Evolutionary conservation across 2,113 vertebrate species (phyloP).

Genomic region (Herpailurus yagouaroundi): DNA sequence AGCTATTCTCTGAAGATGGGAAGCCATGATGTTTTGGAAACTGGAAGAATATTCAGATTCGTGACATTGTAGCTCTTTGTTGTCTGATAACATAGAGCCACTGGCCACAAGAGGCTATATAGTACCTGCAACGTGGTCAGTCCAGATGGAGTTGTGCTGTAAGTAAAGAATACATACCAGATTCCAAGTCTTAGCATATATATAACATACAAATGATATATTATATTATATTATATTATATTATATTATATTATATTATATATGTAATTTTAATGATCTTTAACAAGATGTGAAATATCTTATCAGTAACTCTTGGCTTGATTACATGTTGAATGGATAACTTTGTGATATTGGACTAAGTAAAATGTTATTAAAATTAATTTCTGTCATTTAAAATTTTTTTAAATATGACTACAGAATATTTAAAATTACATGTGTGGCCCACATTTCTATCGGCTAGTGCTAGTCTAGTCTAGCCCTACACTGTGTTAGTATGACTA

Average conservation of each 20-base stretch:
- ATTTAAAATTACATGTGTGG: neutral
- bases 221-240: neutral
- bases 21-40: neutral
- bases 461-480: neutral
- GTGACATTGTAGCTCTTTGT: neutral
- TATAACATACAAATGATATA: no score
- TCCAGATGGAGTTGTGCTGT: neutral
- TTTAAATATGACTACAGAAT: neutral
- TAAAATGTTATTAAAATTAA: neutral
- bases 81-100: fast-evolving
- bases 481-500: fast-evolving
- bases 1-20: neutral
- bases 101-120: neutral
- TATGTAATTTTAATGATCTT: neutral
- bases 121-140: neutral
- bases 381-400: neutral
- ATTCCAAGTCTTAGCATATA: neutral
- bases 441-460: neutral
- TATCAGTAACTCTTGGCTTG: neutral
- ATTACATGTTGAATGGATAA: neutral
- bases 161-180: neutral
- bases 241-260: neutral
- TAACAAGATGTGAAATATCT: neutral
- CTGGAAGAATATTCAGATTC: neutral
- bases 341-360: neutral